A percentile compares a stretch with the other conserved stretches of the same genome.
phyloP scores from a whole-genome alignment of 92 coral and sea anemone species.

The Pocillopora grandis region DNA sequence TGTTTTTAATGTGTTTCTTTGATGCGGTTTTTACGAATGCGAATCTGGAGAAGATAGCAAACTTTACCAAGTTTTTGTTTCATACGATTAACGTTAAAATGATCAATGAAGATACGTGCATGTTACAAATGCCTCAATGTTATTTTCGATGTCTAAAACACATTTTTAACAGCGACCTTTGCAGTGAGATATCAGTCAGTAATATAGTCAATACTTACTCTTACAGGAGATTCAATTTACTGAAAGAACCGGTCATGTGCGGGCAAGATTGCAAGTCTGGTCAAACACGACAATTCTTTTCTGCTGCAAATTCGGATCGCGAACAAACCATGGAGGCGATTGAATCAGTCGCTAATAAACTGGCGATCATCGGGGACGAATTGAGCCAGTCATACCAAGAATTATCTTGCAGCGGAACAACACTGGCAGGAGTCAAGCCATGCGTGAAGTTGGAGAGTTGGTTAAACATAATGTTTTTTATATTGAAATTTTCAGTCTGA shows the following conservation, averaged over 20 bases:
- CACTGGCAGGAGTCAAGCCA: background rate
- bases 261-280: background rate
- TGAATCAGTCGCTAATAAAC: constrained; percentile 30
- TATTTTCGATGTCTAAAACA: too few species aligned
- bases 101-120: too few species aligned
- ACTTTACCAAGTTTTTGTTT: too few species aligned
- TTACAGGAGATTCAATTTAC: background rate
- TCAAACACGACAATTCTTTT: background rate
- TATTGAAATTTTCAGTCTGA: background rate
- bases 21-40: too few species aligned
- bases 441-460: background rate
- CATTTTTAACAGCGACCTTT: background rate
- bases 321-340: constrained; percentile 1
- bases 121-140: too few species aligned
- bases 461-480: background rate
- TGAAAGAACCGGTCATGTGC: background rate
- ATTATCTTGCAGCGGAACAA: background rate
- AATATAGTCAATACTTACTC: background rate
- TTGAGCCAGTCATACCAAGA: constrained; percentile 35
- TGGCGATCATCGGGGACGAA: constrained; percentile 64
- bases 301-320: background rate
- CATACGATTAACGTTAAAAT: too few species aligned
- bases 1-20: too few species aligned
- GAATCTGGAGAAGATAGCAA: too few species aligned
- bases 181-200: background rate